Evolutionary conservation across 2,113 vertebrate genomes (phyloP).

Genomic region (Salvator merianae): DNA sequence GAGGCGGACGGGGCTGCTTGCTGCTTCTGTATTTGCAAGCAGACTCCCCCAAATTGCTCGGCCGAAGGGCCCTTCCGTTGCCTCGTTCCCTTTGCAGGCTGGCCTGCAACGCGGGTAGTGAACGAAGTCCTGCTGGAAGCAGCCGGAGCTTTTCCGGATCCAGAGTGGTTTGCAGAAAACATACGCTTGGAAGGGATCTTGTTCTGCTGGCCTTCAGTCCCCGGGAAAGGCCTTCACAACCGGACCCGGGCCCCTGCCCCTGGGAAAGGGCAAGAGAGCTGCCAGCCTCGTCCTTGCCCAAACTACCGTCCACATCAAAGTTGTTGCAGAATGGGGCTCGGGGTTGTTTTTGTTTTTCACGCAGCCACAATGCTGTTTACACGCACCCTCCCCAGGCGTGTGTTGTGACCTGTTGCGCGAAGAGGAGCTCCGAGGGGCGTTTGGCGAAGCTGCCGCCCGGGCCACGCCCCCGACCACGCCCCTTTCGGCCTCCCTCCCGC

Average conservation of each 20-base stretch:
- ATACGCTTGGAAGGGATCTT: neutral
- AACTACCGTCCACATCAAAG: conserved; percentile 23
- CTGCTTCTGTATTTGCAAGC: no score
- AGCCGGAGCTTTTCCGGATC: neutral
- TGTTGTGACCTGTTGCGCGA: conserved; percentile 81
- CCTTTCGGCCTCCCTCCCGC: neutral
- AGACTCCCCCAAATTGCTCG: no score
- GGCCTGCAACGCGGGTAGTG: neutral
- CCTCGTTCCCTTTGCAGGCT: neutral
- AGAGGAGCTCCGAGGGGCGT: conserved; percentile 71
- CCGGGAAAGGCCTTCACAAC: no score
- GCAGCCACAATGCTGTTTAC: conserved; percentile 71
- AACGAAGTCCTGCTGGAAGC: fast-evolving
- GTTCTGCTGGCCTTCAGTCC: neutral
- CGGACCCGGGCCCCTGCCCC: neutral
- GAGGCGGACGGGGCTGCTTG: no score
- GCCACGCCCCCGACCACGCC: conserved; percentile 65
- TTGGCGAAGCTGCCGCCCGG: neutral
- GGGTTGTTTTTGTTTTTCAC: neutral
- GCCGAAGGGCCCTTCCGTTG: neutral
- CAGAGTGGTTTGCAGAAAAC: neutral
- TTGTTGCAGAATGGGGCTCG: neutral
- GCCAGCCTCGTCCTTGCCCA: neutral
- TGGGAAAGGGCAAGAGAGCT: neutral
- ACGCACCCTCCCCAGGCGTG: conserved; percentile 78